phyloP scores from a whole-genome alignment of 2,113 vertebrate species.

The Craseonycteris thonglongyai region DNA sequence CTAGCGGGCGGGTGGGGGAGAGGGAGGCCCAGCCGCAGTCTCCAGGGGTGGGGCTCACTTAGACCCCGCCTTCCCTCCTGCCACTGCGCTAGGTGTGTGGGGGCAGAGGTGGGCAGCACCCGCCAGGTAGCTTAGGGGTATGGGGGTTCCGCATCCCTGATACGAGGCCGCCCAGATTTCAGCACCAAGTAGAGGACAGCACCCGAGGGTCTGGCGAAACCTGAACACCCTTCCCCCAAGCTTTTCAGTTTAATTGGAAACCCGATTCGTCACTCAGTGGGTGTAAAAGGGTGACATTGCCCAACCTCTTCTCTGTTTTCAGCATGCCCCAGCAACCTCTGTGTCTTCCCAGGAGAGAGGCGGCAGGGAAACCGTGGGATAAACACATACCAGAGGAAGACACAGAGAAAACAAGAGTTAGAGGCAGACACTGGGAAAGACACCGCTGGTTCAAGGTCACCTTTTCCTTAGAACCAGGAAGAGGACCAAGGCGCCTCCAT shows the following conservation, averaged over 20 bases:
- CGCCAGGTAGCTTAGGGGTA: background rate
- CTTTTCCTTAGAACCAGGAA: conserved; percentile 65
- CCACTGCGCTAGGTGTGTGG: conserved; percentile 25
- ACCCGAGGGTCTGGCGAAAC: conserved; percentile 34
- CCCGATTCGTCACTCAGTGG: conserved; percentile 9
- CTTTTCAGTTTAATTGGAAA: background rate
- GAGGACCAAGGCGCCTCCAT: background rate
- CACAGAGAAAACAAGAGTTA: background rate
- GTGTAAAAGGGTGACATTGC: conserved; percentile 38
- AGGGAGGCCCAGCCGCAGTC: conserved; percentile 62
- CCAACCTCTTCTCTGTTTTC: background rate
- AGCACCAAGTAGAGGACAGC: conserved; percentile 71
- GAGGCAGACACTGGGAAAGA: background rate
- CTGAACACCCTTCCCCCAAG: conserved; percentile 15
- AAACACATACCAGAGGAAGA: background rate
- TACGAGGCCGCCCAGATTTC: conserved; percentile 38
- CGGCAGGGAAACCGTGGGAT: background rate
- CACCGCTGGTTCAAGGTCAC: conserved; percentile 63
- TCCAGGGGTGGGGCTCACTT: conserved; percentile 56
- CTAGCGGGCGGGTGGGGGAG: conserved; percentile 51
- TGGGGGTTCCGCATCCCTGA: background rate
- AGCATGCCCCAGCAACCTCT: conserved; percentile 12
- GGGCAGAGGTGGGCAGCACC: background rate
- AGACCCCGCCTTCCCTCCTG: conserved; percentile 56
- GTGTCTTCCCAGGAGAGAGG: background rate